Base-by-base conservation (phyloP, 64 coral and sea anemone genomes). In the Catalaphyllia jardinei region DNA sequence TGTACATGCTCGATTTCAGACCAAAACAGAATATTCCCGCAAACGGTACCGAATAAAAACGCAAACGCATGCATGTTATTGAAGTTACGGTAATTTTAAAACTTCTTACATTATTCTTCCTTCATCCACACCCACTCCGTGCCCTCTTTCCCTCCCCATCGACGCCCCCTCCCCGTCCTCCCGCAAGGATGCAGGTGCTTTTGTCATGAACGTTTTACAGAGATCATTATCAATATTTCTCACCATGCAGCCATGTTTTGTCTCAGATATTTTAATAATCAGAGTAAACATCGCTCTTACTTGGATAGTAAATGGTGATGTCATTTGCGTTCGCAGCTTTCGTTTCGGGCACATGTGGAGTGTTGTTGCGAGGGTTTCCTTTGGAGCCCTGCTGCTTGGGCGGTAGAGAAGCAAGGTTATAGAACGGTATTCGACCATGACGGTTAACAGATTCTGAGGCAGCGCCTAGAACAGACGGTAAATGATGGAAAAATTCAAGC, bases 261-360 rank as follows among this genome's bases (percentile, higher is more conserved):
- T 27, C 22, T 25, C 65, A 11, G n/a, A 12, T 27, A 69, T 27
- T 29, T 20, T 11, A 24, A 69, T 0, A 69, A 69, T 27, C n/a
- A 69, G n/a, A 69, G 4, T 69, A 25, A 69, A 69, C 10, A 69
- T 27, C 9, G 6, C 65, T 11, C 94, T 92, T 86, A 95, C 94
- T 74, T 54, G 94, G 67, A 29, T 95, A 95, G 49, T 87, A 95
- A 25, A 92, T 19, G 1, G 89, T 38, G 49, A 95, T 82, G n/a
- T 95, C 94, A 54, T 95, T 92, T 24, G 33, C 50, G 7, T 77
- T 46, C 42, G 22, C 11, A 74, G 27, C 4, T 46, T 46, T 46
- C 42, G 29, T 63, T 20, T 71, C 71, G n/a, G 75, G 51, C 29
- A 51, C 25, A 18, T 46, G 60, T 10, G 86, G 77, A 24, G 82